phyloP scores from a whole-genome alignment of 92 coral and sea anemone genomes.

The Isaurus tuberculatus region DNA sequence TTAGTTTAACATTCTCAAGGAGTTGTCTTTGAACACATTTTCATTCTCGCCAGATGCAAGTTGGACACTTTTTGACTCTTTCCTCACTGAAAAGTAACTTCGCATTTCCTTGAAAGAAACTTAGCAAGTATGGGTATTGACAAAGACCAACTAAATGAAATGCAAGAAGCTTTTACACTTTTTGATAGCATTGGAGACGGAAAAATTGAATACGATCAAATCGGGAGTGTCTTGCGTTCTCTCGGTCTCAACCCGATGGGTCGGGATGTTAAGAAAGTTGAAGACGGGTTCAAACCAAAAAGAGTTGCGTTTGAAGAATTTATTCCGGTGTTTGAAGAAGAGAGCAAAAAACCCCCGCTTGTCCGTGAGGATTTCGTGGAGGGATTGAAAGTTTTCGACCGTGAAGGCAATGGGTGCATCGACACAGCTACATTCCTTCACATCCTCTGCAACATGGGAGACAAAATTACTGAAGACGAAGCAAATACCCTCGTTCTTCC shows the following conservation, averaged over 20 bases:
- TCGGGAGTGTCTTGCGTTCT: conserved; percentile 79
- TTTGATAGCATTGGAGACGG: conserved; percentile 92
- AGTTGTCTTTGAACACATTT: not conserved
- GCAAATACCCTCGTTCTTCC: conserved; percentile 80
- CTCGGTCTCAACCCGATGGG: conserved; percentile 90
- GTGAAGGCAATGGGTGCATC: conserved; percentile 88
- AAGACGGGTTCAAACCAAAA: conserved; percentile 69
- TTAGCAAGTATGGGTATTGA: conserved; percentile 30
- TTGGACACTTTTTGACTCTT: not conserved
- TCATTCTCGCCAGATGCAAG: not conserved
- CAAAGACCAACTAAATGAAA: conserved; percentile 79
- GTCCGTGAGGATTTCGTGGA: conserved; percentile 91
- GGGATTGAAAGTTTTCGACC: conserved; percentile 94
- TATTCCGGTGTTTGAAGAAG: conserved; percentile 79
- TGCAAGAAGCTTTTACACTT: conserved; percentile 81
- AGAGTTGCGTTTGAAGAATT: conserved; percentile 79
- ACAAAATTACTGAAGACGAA: conserved; percentile 73
- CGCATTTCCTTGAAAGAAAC: not conserved
- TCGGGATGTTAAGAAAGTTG: conserved; percentile 72
- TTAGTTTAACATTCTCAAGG: not conserved
- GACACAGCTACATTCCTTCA: conserved; percentile 85
- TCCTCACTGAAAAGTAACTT: not conserved
- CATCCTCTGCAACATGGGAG: conserved; percentile 84
- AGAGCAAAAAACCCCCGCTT: conserved; percentile 75
- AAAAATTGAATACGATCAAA: conserved; percentile 69